Conservation (phyloP, 2,113 vertebrate species). For the Zonotrichia leucophrys region DNA sequence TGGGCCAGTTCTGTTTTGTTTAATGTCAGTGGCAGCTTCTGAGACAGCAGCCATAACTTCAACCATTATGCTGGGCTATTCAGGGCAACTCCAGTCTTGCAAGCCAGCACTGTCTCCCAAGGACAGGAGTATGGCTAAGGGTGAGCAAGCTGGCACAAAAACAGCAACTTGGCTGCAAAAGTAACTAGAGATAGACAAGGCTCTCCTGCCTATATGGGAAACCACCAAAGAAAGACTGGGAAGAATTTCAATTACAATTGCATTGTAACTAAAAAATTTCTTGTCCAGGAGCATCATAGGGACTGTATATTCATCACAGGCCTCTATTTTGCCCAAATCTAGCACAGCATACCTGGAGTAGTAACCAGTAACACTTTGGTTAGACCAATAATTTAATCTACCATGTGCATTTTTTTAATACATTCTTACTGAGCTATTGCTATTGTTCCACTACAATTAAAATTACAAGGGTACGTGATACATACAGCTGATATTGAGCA, state of each 20-base stretch:
- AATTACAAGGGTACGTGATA: background rate
- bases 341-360: background rate
- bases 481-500: background rate
- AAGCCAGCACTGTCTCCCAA: background rate
- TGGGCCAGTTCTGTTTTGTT: background rate
- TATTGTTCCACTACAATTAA: background rate
- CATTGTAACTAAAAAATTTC: background rate
- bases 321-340: background rate
- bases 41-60: background rate
- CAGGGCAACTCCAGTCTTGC: background rate
- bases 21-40: conserved; percentile 4
- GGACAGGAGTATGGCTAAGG: background rate
- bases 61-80: background rate
- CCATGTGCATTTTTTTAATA: background rate
- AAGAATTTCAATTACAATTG: background rate
- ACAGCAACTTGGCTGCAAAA: background rate
- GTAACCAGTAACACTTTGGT: background rate
- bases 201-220: background rate
- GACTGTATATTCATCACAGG: background rate
- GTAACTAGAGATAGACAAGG: background rate
- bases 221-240: background rate
- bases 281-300: background rate
- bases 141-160: background rate
- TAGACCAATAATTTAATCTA: background rate
- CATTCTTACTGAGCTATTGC: background rate